A percentile compares a stretch with the other conserved stretches of the same genome.
Evolutionary conservation across 2,113 vertebrate genomes (phyloP).

Genomic region (Ceyx margarethae): DNA sequence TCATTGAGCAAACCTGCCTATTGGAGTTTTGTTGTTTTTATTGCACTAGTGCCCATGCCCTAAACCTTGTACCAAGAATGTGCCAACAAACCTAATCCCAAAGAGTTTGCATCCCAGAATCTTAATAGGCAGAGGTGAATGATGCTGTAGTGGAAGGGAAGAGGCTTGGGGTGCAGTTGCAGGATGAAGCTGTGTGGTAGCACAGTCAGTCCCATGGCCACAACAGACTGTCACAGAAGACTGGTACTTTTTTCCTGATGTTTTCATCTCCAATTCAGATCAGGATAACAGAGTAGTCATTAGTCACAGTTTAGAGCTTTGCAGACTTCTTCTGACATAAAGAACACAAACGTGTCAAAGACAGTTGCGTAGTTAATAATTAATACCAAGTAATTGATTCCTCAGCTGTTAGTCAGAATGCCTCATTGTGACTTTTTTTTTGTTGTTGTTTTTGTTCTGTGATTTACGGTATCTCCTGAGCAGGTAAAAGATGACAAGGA

Average conservation of each 20-base stretch:
- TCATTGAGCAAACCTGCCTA: neutral
- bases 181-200: neutral
- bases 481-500: conserved; percentile 83
- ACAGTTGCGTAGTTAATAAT: neutral
- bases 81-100: neutral
- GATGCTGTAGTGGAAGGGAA: neutral
- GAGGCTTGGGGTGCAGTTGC: neutral
- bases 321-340: neutral
- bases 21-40: neutral
- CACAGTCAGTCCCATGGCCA: neutral
- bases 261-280: neutral
- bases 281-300: neutral
- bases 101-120: neutral
- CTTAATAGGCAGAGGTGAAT: neutral
- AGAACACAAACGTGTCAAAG: neutral
- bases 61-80: neutral
- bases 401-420: neutral
- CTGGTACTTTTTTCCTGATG: neutral
- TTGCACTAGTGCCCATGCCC: neutral
- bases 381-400: neutral
- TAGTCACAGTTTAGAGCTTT: neutral
- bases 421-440: neutral
- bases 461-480: neutral
- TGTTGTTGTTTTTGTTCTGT: neutral
- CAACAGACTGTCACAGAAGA: neutral